Percentiles rank a stretch among this genome's conserved stretches.
These are phyloP conservation scores for Orthonychiurus folsomi DNA, from an alignment of 2,888 invertebrate species.

Conservation along the genomic window DNA sequence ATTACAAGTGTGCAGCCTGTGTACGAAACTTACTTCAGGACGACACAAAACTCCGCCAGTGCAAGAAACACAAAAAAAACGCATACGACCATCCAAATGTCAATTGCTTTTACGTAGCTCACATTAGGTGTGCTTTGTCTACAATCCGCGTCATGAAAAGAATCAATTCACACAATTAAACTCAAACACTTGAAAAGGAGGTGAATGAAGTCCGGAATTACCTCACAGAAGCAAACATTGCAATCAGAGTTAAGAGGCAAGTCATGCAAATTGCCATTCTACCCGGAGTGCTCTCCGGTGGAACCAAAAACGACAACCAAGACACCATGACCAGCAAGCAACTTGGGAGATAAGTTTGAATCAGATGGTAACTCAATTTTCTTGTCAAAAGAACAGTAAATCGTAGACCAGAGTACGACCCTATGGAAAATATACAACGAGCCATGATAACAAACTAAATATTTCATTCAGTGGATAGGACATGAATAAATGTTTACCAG, in stretches of 20 bases:
- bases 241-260: constrained; percentile 38
- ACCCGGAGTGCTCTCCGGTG: constrained; percentile 30
- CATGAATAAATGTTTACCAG: constrained; percentile 24
- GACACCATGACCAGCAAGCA: constrained; percentile 38
- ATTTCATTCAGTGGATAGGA: neutral
- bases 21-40: constrained; percentile 39
- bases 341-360: constrained; percentile 39
- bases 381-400: constrained; percentile 36
- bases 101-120: constrained; percentile 22
- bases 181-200: neutral
- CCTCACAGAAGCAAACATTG: constrained; percentile 40
- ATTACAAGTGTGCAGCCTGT: too few relatives aligned
- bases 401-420: constrained; percentile 35
- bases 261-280: constrained; percentile 40
- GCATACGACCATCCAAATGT: constrained; percentile 40
- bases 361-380: constrained; percentile 39
- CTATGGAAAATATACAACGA: neutral
- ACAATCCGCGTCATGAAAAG: too few relatives aligned
- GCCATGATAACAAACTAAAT: too few relatives aligned
- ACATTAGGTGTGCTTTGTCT: constrained; percentile 40
- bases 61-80: constrained; percentile 39
- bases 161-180: too few relatives aligned
- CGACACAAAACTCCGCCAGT: constrained; percentile 37
- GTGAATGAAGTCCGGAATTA: constrained; percentile 15
- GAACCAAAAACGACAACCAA: constrained; percentile 38